Base-by-base conservation (phyloP, 2,888 invertebrate species). In the Tetropium fuscum region DNA sequence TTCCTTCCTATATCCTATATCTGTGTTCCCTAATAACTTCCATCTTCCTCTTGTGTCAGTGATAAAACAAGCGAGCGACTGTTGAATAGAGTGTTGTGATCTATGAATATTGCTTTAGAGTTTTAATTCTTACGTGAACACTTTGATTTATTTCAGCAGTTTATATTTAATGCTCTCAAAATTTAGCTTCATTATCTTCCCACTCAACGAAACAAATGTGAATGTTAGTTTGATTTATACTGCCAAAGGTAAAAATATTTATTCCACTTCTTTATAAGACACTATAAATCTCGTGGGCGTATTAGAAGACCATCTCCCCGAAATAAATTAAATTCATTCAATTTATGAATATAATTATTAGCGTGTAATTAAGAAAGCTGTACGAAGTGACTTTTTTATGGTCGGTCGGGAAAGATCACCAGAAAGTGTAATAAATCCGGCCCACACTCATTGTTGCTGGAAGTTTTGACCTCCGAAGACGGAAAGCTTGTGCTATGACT, bases 371-470 rank as follows among this genome's bases (percentile, higher is more conserved):
- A 68, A 68, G 61, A 63, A 65, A 64, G 55, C 55, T 53, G 54
- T 56, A 58, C 48, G 53, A 57, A 59, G 60, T 60, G 64, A 64
- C 55, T 65, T 63, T 60, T 66, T 67, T 62, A 62, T 53, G 48
- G 34, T 20, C 41, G 44, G 36, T 36, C 40, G 47, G 58, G 53
- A 64, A 60, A 53, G 66, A 69, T 70, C 67, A 58, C 62, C 67
- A 59, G 67, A 67, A 68, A 65, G 64, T 61, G 73, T 64, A 64
- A 74, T 75, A 75, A 74, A 74, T 75, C 63, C 74, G 72, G 70
- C 74, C 75, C 71, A 74, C 74, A 71, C 72, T 72, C 71, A 72
- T 73, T 75, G 51, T 70, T 69, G 69, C 56, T 70, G 69, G 66
- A 64, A 68, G 71, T 71, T 72, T 72, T 66, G 70, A 69, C 71